Conservation (phyloP, 2,113 vertebrate species). For the Sceloporus tristichus region DNA sequence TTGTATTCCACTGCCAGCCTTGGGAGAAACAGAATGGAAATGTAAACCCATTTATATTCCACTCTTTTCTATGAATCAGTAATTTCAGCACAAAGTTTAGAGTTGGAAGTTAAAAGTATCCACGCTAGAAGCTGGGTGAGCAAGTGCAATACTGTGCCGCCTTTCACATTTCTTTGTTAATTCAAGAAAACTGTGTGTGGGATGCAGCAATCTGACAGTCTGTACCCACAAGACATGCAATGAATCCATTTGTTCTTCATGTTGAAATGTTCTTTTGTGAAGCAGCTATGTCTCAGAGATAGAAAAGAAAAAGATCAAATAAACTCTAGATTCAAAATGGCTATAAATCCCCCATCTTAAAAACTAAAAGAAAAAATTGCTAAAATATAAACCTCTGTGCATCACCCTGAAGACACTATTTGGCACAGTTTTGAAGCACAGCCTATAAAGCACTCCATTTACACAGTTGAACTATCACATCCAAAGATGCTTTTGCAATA, state of each 20-base stretch:
- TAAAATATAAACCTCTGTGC: slow-evolving; percentile 19
- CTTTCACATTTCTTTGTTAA: slow-evolving; percentile 60
- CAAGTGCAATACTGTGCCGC: slow-evolving; percentile 28
- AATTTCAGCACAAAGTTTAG: not conserved
- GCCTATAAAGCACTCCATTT: not conserved
- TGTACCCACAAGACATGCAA: slow-evolving; percentile 67
- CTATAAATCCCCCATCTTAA: slow-evolving; percentile 27
- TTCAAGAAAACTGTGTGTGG: slow-evolving; percentile 65
- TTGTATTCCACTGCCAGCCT: not conserved
- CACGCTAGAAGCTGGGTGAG: slow-evolving; percentile 29
- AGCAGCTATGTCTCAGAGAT: slow-evolving; percentile 58
- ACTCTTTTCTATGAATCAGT: not conserved
- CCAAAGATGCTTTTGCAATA: not conserved
- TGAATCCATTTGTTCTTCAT: slow-evolving; percentile 69
- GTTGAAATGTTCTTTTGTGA: slow-evolving; percentile 65
- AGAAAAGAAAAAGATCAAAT: slow-evolving; percentile 32
- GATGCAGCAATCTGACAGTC: slow-evolving; percentile 68
- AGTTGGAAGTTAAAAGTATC: slow-evolving; percentile 22
- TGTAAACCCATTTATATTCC: not conserved
- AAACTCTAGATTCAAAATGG: slow-evolving; percentile 42
- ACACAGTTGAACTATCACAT: not conserved
- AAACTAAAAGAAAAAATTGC: not conserved
- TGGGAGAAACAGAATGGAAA: not conserved
- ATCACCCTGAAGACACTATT: not conserved
- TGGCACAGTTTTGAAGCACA: slow-evolving; percentile 43